Evolutionary conservation across 2,888 invertebrate species (phyloP).

Genomic region (Drosophila nr. medialis): DNA sequence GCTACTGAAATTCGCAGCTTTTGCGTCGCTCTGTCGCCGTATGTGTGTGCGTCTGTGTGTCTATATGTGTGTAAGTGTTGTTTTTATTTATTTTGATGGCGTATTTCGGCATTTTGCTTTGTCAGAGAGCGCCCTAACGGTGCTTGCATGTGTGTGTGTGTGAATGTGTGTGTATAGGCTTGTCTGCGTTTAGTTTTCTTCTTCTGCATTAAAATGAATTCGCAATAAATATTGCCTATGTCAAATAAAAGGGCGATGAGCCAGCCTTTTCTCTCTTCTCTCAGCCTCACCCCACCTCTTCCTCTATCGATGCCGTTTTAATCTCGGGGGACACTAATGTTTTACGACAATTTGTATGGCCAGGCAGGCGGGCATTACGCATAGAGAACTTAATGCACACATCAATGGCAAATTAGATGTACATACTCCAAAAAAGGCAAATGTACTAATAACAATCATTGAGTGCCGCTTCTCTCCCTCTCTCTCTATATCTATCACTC

Average conservation of each 20-base stretch:
- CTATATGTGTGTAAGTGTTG: slow-evolving; percentile 47
- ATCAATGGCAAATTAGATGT: slow-evolving; percentile 78
- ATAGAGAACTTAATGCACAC: slow-evolving; percentile 71
- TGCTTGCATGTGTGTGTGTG: slow-evolving; percentile 2
- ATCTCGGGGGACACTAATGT: slow-evolving; percentile 78
- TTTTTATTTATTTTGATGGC: slow-evolving; percentile 78
- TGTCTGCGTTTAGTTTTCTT: slow-evolving; percentile 53
- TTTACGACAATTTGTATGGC: slow-evolving; percentile 74
- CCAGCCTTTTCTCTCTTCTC: slow-evolving; percentile 51
- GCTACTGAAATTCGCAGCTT: slow-evolving; percentile 68
- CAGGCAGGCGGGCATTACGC: slow-evolving; percentile 16
- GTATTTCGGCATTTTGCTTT: slow-evolving; percentile 74
- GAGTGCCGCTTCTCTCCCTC: slow-evolving; percentile 38
- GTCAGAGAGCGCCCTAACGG: slow-evolving; percentile 53
- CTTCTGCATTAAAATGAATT: slow-evolving; percentile 75
- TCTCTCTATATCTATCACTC: neutral
- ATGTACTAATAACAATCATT: slow-evolving; percentile 77
- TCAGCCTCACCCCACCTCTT: neutral
- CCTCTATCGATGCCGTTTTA: slow-evolving; percentile 46
- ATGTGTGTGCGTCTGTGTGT: slow-evolving; percentile 18
- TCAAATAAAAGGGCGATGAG: slow-evolving; percentile 80
- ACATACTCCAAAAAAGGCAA: slow-evolving; percentile 67
- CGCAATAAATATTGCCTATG: slow-evolving; percentile 80
- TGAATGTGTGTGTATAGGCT: slow-evolving; percentile 47
- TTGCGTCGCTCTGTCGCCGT: slow-evolving; percentile 46